Conservation (phyloP, 1,140 invertebrate species). For the Steinernema feltiae region DNA sequence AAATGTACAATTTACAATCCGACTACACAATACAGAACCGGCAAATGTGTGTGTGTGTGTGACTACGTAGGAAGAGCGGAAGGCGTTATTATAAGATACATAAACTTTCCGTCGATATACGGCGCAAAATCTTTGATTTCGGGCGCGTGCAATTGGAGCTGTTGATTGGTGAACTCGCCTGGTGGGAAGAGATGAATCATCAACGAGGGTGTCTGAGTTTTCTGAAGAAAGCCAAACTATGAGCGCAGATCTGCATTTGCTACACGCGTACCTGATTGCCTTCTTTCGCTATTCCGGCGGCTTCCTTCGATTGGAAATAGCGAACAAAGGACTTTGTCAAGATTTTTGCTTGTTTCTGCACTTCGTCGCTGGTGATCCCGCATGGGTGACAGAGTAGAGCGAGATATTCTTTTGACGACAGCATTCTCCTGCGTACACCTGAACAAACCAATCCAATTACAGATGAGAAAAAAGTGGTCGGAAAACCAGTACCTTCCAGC, state of each 20-base stretch:
- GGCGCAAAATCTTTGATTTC: neutral
- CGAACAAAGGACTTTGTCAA: neutral
- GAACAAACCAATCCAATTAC: neutral
- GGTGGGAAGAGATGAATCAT: neutral
- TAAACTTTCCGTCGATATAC: neutral
- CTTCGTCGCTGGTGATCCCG: neutral
- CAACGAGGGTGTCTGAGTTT: neutral
- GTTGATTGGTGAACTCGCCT: neutral
- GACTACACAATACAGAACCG: too few relatives aligned
- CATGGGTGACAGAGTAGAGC: neutral
- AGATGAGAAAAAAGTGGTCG: neutral
- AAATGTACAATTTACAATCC: too few relatives aligned
- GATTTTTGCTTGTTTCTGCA: neutral
- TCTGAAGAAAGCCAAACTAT: neutral
- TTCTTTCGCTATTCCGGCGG: neutral
- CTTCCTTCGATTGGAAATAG: neutral
- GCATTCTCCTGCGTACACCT: neutral
- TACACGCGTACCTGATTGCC: neutral
- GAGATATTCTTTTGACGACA: neutral
- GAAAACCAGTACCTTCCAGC: neutral
- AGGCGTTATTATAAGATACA: neutral
- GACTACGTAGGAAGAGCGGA: neutral
- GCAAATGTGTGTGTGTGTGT: neutral
- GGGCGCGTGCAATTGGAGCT: neutral
- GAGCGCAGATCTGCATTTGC: neutral